phyloP scores from a whole-genome alignment of 2,797 vertebrate genomes.

The Xenentodon cancila region DNA sequence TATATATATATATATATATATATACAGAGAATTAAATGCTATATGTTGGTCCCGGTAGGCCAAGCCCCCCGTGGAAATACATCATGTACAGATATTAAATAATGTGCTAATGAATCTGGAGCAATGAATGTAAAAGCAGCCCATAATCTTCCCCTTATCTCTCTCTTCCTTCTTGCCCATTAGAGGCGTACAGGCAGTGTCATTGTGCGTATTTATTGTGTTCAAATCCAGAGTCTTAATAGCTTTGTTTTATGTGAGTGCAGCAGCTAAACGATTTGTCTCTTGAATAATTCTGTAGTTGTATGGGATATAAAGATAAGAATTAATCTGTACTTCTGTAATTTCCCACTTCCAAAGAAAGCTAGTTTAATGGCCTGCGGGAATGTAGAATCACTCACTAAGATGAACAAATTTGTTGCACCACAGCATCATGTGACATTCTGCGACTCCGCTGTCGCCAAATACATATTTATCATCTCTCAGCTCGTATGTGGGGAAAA shows the following conservation, averaged over 20 bases:
- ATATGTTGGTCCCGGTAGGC: slow-evolving; percentile 21
- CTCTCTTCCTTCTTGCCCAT: slow-evolving; percentile 61
- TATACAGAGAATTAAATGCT: slow-evolving; percentile 19
- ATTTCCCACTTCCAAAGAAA: slow-evolving; percentile 51
- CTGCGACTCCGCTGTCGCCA: background rate
- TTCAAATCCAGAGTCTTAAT: slow-evolving; percentile 59
- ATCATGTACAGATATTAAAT: slow-evolving; percentile 52
- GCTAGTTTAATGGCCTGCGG: slow-evolving; percentile 55
- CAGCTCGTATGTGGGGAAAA: background rate
- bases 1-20: too few relatives aligned
- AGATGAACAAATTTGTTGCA: slow-evolving; percentile 31
- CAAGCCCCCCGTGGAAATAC: slow-evolving; percentile 18
- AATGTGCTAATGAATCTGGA: slow-evolving; percentile 47
- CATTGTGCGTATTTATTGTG: slow-evolving; percentile 61
- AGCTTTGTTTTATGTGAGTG: slow-evolving; percentile 72
- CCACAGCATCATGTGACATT: slow-evolving; percentile 13
- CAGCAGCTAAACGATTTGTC: slow-evolving; percentile 67
- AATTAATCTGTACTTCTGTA: slow-evolving; percentile 65
- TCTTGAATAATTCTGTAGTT: slow-evolving; percentile 56
- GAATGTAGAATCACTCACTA: slow-evolving; percentile 42
- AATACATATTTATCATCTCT: slow-evolving; percentile 11
- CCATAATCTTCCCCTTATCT: slow-evolving; percentile 67
- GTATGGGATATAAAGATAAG: slow-evolving; percentile 75
- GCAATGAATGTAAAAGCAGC: slow-evolving; percentile 38
- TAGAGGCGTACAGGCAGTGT: slow-evolving; percentile 44